Percentiles rank a stretch among this genome's conserved stretches.
Evolutionary conservation across 2,888 invertebrate genomes (phyloP).

Genomic region (Falcaria lacertinaria): DNA sequence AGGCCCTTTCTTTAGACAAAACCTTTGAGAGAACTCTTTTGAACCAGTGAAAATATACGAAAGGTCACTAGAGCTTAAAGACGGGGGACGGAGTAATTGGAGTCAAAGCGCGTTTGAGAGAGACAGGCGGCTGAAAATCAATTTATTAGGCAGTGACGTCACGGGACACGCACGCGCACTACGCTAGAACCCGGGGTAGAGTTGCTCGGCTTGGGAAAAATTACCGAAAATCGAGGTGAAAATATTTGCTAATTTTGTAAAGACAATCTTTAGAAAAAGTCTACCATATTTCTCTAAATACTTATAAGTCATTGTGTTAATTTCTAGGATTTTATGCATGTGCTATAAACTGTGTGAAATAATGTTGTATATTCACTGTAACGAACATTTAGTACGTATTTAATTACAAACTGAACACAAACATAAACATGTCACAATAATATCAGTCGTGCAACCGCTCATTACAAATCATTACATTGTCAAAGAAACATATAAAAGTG

Average conservation of each 20-base stretch:
- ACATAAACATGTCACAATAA: too few relatives aligned
- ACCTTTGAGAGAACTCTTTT: constrained; percentile 61
- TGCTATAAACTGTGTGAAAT: too few relatives aligned
- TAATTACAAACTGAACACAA: too few relatives aligned
- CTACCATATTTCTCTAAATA: too few relatives aligned
- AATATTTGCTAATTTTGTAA: too few relatives aligned
- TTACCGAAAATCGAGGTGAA: constrained; percentile 18
- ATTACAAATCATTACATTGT: neutral
- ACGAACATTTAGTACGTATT: too few relatives aligned
- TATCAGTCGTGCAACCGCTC: too few relatives aligned
- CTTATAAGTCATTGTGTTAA: too few relatives aligned
- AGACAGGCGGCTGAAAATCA: constrained; percentile 72
- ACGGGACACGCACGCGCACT: constrained; percentile 66
- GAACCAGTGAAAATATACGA: constrained; percentile 67
- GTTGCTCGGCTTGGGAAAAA: constrained; percentile 43
- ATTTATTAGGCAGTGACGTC: constrained; percentile 80
- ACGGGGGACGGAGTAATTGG: constrained; percentile 43
- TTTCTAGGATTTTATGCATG: too few relatives aligned
- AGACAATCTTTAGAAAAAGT: too few relatives aligned
- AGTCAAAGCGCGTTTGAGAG: constrained; percentile 24
- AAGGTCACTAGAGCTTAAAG: constrained; percentile 69
- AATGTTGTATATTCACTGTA: too few relatives aligned
- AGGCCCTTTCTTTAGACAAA: constrained; percentile 67
- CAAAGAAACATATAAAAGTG: neutral
- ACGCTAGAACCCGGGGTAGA: constrained; percentile 56